Evolutionary conservation across 1,140 invertebrate species (phyloP).

Genomic region (Euura saliciscinereae): DNA sequence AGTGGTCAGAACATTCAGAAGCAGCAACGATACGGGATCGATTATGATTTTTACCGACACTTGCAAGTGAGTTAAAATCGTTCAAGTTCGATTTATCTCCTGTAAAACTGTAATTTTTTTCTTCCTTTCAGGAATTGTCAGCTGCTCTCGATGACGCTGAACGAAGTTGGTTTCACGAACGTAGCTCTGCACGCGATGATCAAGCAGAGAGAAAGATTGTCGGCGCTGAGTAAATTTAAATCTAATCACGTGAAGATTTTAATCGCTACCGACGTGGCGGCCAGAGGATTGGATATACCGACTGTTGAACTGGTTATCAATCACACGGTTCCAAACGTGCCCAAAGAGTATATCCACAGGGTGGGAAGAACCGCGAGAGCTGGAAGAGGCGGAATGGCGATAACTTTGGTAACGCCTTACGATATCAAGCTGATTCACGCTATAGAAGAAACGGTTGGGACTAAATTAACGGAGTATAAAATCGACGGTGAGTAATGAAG

Average conservation of each 20-base stretch:
- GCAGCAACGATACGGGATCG: constrained; percentile 75
- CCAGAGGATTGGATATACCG: constrained; percentile 89
- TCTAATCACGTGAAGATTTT: constrained; percentile 85
- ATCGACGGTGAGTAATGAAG: constrained; percentile 72
- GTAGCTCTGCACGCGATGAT: constrained; percentile 88
- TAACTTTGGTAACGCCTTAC: constrained; percentile 90
- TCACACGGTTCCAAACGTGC: constrained; percentile 86
- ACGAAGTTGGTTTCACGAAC: constrained; percentile 85
- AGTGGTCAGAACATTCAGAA: constrained; percentile 78
- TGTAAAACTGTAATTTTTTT: constrained; percentile 5
- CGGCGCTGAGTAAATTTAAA: constrained; percentile 83
- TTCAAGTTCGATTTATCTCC: background rate
- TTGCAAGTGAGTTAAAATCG: constrained; percentile 76
- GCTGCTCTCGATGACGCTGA: constrained; percentile 82
- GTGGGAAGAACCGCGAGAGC: constrained; percentile 96
- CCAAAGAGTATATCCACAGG: constrained; percentile 96
- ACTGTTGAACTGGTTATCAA: constrained; percentile 93
- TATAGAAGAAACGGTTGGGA: constrained; percentile 86
- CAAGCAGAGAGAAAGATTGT: constrained; percentile 78
- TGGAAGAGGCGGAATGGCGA: constrained; percentile 82
- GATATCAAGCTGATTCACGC: constrained; percentile 87
- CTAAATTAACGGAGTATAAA: constrained; percentile 84
- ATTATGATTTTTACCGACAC: constrained; percentile 94
- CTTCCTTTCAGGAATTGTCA: constrained; percentile 75
- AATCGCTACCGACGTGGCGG: constrained; percentile 96